phyloP scores from a whole-genome alignment of 2,797 vertebrate species.

The Malurus splendens region DNA sequence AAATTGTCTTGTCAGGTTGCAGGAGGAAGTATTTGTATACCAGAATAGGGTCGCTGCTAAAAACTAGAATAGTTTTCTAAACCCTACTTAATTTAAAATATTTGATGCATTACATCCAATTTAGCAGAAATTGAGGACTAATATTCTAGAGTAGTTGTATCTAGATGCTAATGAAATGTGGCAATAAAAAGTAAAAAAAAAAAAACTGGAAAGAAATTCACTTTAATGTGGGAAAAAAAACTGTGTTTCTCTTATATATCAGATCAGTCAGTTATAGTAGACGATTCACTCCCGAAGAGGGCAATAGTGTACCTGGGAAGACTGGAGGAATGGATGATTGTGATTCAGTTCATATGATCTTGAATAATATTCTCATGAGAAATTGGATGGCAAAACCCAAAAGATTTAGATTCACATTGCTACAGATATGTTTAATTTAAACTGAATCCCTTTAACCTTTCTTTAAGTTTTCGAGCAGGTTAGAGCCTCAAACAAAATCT shows the following conservation, averaged over 20 bases:
- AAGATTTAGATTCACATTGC: conserved; percentile 59
- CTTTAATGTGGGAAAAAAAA: conserved; percentile 42
- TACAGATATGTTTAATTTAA: conserved; percentile 69
- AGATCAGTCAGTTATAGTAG: conserved; percentile 45
- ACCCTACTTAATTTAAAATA: conserved; percentile 27
- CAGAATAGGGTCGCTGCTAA: not conserved
- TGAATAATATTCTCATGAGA: conserved; percentile 60
- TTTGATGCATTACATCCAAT: not conserved
- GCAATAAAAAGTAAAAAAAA: conserved; percentile 17
- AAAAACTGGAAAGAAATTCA: conserved; percentile 24
- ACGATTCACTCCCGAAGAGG: conserved; percentile 49
- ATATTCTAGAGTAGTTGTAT: conserved; percentile 39
- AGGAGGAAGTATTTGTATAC: fast-evolving
- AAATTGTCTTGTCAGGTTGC: not conserved
- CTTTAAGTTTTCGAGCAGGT: conserved; percentile 55
- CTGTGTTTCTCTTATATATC: conserved; percentile 45
- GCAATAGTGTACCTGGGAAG: conserved; percentile 43
- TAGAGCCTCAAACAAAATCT: conserved; percentile 61
- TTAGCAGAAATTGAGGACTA: conserved; percentile 18
- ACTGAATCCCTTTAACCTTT: conserved; percentile 66
- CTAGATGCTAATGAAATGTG: conserved; percentile 40
- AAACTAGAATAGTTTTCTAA: not conserved
- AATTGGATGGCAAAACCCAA: conserved; percentile 46
- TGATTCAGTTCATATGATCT: conserved; percentile 60
- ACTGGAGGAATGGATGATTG: conserved; percentile 52